Base-by-base conservation (phyloP, 2,888 invertebrate species). In the Spodoptera exigua region DNA sequence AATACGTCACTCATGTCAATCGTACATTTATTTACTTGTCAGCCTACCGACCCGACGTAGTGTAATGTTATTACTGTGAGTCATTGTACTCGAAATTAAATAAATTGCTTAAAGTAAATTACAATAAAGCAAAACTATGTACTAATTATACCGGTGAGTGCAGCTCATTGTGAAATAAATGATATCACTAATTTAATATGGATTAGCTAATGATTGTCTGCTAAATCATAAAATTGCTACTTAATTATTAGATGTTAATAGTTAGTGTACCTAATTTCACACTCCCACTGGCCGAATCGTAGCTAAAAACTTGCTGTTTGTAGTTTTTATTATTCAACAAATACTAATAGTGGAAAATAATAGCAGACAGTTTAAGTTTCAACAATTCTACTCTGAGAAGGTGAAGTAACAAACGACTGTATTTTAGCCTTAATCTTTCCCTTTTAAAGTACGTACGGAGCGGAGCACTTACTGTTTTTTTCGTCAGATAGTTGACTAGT, bases 401-500 rank as follows among this genome's bases (percentile, higher is more conserved):
- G 27, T 48, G 39, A 48, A 41, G 58, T 37, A 37, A n/a, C 21
- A 37, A 32, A 32, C 37, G 47, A 46, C 36, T 4, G 7, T 21
- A 21, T 14, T 21, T 16, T 12, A 27, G 45, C 43, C 40, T 17
- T 7, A 53, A 55, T 74, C 12, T 64, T 71, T 62, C 18, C 67
- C 70, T 68, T 74, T 70, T 74, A 59, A 57, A 80, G 74, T 40
- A 52, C 56, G 44, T 70, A 75, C 61, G 53, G 5, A 5, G n/a
- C 9, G 27, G 49, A 63, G 63, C 45, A 70, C 59, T 72, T 51
- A 68, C 59, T 65, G 65, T 74, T 71, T 76, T 73, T 74, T 67
- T 62, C 55, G 59, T 51, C 52, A 40, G 65, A 84, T 79, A 81
- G 79, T 89, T 89, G 90, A 88, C 84, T 71, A 54, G 65, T 63